A percentile compares a stretch with the other conserved stretches of the same genome.
Evolutionary conservation across 1,140 invertebrate genomes (phyloP).

Genomic region (Drepana arcuata): DNA sequence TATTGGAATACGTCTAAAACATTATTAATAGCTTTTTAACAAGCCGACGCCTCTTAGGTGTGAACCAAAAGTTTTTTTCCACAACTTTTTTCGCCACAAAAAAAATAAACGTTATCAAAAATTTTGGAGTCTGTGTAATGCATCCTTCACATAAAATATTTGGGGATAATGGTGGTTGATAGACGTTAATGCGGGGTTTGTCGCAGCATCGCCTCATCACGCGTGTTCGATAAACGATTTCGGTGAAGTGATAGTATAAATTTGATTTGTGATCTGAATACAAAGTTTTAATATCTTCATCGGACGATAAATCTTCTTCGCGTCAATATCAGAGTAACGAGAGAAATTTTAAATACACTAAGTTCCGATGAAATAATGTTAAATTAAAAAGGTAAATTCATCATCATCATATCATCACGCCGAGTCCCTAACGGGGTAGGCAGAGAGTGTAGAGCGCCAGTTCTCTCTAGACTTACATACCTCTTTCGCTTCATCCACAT

Average conservation of each 20-base stretch:
- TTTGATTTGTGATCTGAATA: slow-evolving; percentile 16
- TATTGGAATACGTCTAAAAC: slow-evolving; percentile 64
- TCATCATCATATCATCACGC: too few species aligned
- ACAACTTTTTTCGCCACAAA: slow-evolving; percentile 11
- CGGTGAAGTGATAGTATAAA: slow-evolving; percentile 17
- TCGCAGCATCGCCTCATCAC: slow-evolving; percentile 3
- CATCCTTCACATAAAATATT: slow-evolving; percentile 15
- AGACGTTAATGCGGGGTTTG: slow-evolving; percentile 18
- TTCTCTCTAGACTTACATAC: too few species aligned
- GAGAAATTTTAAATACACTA: too few species aligned
- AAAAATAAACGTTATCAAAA: slow-evolving; percentile 6
- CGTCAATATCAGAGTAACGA: too few species aligned
- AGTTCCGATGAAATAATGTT: slow-evolving; percentile 5
- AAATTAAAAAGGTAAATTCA: slow-evolving; percentile 6
- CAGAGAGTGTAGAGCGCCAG: too few species aligned
- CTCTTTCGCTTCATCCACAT: too few species aligned
- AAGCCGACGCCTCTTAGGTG: slow-evolving; percentile 48
- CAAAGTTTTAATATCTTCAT: too few species aligned
- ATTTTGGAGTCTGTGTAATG: slow-evolving; percentile 14
- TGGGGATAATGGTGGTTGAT: slow-evolving; percentile 14
- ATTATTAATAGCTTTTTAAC: slow-evolving; percentile 69
- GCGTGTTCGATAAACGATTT: slow-evolving; percentile 4
- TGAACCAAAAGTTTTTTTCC: slow-evolving; percentile 32
- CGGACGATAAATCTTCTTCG: too few species aligned
- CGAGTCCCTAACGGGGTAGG: too few species aligned